Base-by-base conservation (phyloP, 35 echinoderm and acorn worm genomes). In the Antedon bifida region DNA sequence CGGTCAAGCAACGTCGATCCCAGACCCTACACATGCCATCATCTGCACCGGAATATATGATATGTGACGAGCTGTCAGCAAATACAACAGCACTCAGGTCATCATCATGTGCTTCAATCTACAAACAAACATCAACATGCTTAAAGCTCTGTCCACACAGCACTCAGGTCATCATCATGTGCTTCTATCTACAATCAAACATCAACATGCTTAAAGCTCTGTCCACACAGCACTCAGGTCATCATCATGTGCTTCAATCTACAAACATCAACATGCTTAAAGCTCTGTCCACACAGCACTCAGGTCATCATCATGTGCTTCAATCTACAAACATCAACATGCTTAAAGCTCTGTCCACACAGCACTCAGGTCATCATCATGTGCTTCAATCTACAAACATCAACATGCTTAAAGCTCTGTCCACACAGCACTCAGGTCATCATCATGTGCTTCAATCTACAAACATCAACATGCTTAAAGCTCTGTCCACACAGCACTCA, bases 41-140 rank as follows among this genome's bases (percentile, higher is more conserved):
- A 76, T 97, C 94, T 32, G 85, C 94, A 1, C 94, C 94, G 0
- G 94, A 97, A 83, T 87, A 97, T 29, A 97, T 56, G 35, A 97
- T 97, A 76, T 97, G 94, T 34, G 94, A 97, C 21, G 77, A 78
- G 44, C 80, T 34, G 77, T 97, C 94, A 5, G 94, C 94, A 90
- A 97, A 97, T 31, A 85, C 82, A 0, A 97, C 88, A 8, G 94
- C 88, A 76, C 92, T 97, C 31, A 97, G 82, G 45, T 97, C 94
- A 83, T 97, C 94, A 21, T 97, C 90, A 86, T 97, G 94, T 0
- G 90, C 87, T 80, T 92, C 90, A 64, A 97, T 89, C 94, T 96
- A 85, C 9, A 88, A 87, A 31, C 55, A 84, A 30, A n/a, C n/a
- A n/a, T n/a, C n/a, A n/a, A n/a, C 33, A 81, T 3, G 46, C 55